Percentiles rank a stretch among this genome's conserved stretches.
Conservation (phyloP, 64 coral and sea anemone genomes). For the Platygyra sinensis region DNA sequence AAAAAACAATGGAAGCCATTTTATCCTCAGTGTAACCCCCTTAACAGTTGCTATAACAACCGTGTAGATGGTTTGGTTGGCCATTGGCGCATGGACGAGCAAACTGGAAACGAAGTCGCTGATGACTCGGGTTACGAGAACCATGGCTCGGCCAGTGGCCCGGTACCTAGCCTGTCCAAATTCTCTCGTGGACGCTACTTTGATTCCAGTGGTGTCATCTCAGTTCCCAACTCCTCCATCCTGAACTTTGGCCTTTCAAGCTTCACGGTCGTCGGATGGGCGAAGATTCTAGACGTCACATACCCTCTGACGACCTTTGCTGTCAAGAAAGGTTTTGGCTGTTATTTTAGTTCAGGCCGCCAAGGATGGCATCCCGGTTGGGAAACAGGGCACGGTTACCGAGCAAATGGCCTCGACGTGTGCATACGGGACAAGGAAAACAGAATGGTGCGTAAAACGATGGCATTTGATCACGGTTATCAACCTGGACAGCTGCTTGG, state of each 20-base stretch:
- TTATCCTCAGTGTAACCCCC: not conserved
- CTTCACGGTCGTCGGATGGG: constrained; percentile 68
- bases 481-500: constrained; percentile 1
- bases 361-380: constrained; percentile 49
- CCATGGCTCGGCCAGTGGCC: constrained; percentile 45
- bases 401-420: constrained; percentile 36
- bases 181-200: constrained; percentile 71
- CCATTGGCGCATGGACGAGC: constrained; percentile 79
- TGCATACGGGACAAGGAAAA: constrained; percentile 72
- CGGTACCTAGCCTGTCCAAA: constrained; percentile 37
- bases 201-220: constrained; percentile 7
- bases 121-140: constrained; percentile 80
- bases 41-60: constrained; percentile 14
- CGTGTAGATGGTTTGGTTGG: constrained; percentile 29
- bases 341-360: no score
- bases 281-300: constrained; percentile 58
- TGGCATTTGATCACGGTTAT: constrained; percentile 43
- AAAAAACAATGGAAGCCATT: constrained; percentile 11
- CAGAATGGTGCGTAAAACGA: not conserved
- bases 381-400: constrained; percentile 60
- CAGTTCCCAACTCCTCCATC: constrained; percentile 11
- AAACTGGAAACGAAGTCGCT: constrained; percentile 56
- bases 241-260: constrained; percentile 65
- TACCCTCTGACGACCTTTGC: constrained; percentile 77
- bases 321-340: no score